These are phyloP conservation scores for Trachelipus rathkii DNA, from an alignment of 1,140 invertebrate genomes.

Conservation along the genomic window DNA sequence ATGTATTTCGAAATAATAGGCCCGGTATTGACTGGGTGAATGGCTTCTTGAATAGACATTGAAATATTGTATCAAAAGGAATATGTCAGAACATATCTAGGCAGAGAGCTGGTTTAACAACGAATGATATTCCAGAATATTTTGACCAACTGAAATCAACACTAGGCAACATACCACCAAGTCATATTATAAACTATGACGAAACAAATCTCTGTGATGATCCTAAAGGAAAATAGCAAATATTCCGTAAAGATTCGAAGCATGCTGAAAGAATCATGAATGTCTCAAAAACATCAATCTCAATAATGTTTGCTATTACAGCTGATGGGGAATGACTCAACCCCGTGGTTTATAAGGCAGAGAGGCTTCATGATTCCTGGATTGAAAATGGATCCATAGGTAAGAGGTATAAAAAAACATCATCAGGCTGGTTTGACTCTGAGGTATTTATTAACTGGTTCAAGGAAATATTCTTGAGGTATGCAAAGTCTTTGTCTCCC, in stretches of 20 bases:
- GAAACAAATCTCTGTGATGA: slow-evolving; percentile 53
- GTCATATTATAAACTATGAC: slow-evolving; percentile 48
- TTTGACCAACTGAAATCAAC: slow-evolving; percentile 33
- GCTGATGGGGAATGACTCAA: no score
- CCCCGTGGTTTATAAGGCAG: no score
- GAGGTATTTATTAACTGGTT: no score
- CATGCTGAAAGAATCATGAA: slow-evolving; percentile 50
- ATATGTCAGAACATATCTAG: slow-evolving; percentile 25
- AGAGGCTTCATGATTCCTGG: no score
- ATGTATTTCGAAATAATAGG: slow-evolving; percentile 27
- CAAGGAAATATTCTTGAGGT: no score
- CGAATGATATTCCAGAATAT: slow-evolving; percentile 27
- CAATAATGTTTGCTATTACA: slow-evolving; percentile 49
- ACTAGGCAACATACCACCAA: slow-evolving; percentile 8
- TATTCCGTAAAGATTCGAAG: slow-evolving; percentile 48
- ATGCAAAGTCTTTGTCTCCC: no score
- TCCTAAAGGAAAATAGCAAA: slow-evolving; percentile 49
- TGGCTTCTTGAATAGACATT: slow-evolving; percentile 17
- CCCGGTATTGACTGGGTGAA: slow-evolving; percentile 17
- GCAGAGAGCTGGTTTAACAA: slow-evolving; percentile 3
- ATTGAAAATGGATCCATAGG: no score
- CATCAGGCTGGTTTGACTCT: no score
- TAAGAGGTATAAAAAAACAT: no score
- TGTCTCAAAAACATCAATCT: slow-evolving; percentile 47
- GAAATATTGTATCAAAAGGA: background rate